Evolutionary conservation across 2,888 invertebrate species (phyloP), one percentile per base, ranked within the genome.

Genomic region (Smittia aterrima): DNA sequence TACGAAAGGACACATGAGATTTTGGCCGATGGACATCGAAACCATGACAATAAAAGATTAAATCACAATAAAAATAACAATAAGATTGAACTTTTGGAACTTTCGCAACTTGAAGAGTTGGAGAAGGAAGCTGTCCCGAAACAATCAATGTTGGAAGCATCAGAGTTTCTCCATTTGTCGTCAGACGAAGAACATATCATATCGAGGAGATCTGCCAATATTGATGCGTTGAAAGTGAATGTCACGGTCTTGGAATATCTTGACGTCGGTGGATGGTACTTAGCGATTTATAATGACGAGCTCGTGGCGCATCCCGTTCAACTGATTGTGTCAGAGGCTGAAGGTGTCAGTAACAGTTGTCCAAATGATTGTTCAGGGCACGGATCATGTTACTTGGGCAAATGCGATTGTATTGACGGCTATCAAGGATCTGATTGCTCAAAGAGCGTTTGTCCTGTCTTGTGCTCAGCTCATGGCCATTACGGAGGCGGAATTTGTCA

Each of bases 391-490:
- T 93, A 94, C 83, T 88, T 94, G 78, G 95, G 95, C 75, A 94
- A 93, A 85, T 96, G 95, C 82, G 93, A 95, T 84, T 96, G 96
- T 84, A 92, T 93, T 83, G 94, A 94, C 79, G 94, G 94, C 76
- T 95, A 91, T 82, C 92, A 93, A 84, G 94, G 94, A 78, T 88
- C 89, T 77, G 92, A 92, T 81, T 92, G 92, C 82, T 90, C 91
- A 13, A 91, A 91, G 84, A 91, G 91, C 91, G 92, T 96, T 74
- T 98, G 98, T 84, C 98, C 98, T 71, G 94, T 97, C 0, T 85
- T 99, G 77, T 98, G 98, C 84, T 95, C 96, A 77, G 95, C 93
- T 77, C 95, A 97, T 82, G 98, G 98, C 66, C 92, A 94, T 81
- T 98, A 97, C 82, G 92, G 95, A 58, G 94, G 94, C 77, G 96